Base-by-base conservation (phyloP, 2,888 invertebrate species). In the Bruchidius siliquastri region DNA sequence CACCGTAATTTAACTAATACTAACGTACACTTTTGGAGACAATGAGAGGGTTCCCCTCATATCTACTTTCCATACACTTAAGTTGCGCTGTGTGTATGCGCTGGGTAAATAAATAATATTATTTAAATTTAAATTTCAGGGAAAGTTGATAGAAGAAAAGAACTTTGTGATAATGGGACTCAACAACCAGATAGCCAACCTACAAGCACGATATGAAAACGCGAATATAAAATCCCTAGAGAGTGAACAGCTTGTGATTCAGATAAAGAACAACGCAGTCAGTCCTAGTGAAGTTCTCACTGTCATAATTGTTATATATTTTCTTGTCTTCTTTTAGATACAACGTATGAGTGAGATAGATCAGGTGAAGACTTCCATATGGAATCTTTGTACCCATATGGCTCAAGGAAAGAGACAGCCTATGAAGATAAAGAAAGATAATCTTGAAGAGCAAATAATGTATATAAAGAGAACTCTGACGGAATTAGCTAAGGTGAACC, bases 351-450 rank as follows among this genome's bases (percentile, higher is more conserved):
- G 75, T 26, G 80, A 81, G 72, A 80, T 81, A 21, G 90, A n/a
- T 88, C 88, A 90, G 81, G 90, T 91, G 13, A 86, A 88, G 66
- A 83, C 88, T 0, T 89, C 90, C 32, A 88, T 90, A 69, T 90
- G 91, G 90, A 89, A 90, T 76, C 85, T 92, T 20, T 92, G 91
- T 84, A 87, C 88, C 71, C 90, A 91, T 84, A 90, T 92, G 77
- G 90, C 91, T 83, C 87, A 87, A 77, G 88, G 90, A 76, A 91
- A 90, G 77, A 82, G 82, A 32, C 81, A 84, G 67, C 78, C 80
- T 2, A 75, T 84, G 0, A 83, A 84, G 76, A 85, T 90, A 0
- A 84, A 85, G n/a, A 84, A 84, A 10, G 80, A 86, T 0, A 89
- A 92, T 81, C 87, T 90, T 67, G 91, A 92, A 80, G 88, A 89